These are phyloP conservation scores for Lacanobia oleracea DNA, from an alignment of 2,888 invertebrate species.

Conservation along the genomic window DNA sequence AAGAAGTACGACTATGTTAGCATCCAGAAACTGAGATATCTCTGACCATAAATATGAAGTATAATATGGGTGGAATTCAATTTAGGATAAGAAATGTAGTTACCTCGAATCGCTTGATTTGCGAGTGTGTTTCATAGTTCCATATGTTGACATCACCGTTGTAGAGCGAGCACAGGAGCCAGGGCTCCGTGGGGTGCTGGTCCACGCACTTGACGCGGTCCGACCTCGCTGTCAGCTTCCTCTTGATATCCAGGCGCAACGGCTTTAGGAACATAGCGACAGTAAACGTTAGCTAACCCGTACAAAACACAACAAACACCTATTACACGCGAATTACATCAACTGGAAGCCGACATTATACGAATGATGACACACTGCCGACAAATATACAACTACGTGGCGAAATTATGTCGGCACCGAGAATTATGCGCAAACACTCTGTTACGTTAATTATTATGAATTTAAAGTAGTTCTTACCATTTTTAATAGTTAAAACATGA, in stretches of 20 bases:
- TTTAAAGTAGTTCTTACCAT: conserved; percentile 81
- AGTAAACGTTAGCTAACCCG: conserved; percentile 57
- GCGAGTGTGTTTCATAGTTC: conserved; percentile 98
- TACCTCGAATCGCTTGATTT: conserved; percentile 96
- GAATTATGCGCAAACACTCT: conserved; percentile 41
- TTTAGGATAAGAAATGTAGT: conserved; percentile 23
- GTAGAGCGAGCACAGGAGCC: conserved; percentile 99
- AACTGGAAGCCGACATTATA: conserved; percentile 78
- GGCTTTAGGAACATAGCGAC: conserved; percentile 92
- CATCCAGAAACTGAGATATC: not conserved
- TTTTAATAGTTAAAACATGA: conserved; percentile 86
- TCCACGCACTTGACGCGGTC: conserved; percentile 99
- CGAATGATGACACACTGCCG: conserved; percentile 79
- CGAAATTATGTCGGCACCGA: conserved; percentile 59
- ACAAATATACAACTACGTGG: conserved; percentile 75
- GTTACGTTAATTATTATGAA: conserved; percentile 55
- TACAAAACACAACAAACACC: conserved; percentile 63
- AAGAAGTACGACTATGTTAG: not conserved
- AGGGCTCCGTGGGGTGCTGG: conserved; percentile 99
- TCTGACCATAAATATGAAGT: not conserved
- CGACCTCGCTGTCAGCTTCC: conserved; percentile 98
- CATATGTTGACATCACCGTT: conserved; percentile 99
- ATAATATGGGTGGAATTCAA: not conserved
- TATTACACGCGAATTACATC: conserved; percentile 70
- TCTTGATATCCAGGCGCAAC: conserved; percentile 99